Conservation (phyloP, 92 coral and sea anemone genomes). For the Plumapathes pennacea region DNA sequence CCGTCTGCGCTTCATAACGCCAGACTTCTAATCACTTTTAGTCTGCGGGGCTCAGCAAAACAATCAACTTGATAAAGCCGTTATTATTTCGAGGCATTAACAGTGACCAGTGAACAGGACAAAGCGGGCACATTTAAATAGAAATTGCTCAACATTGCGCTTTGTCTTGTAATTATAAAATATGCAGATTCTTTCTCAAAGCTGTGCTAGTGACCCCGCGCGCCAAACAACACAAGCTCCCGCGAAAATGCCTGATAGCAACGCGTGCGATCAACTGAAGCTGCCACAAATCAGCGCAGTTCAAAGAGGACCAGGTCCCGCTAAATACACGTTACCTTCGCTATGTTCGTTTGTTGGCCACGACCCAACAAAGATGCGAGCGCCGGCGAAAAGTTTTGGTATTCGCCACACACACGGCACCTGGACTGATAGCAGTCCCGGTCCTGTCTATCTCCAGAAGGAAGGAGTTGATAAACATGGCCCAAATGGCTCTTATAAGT, state of each 20-base stretch:
- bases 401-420: slow-evolving; percentile 38
- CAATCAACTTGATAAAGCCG: no score
- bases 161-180: no score
- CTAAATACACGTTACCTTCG: slow-evolving; percentile 55
- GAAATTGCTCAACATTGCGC: no score
- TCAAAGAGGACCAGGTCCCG: slow-evolving; percentile 74
- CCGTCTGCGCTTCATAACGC: no score
- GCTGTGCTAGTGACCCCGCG: no score
- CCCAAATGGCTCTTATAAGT: not conserved
- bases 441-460: not conserved
- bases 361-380: slow-evolving; percentile 40
- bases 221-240: not conserved
- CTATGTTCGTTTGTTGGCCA: slow-evolving; percentile 22
- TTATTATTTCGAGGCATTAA: no score
- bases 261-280: slow-evolving; percentile 32
- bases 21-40: no score
- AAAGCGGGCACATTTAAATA: no score
- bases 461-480: not conserved
- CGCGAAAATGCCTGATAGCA: slow-evolving; percentile 62
- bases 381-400: slow-evolving; percentile 64
- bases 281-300: slow-evolving; percentile 63
- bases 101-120: no score
- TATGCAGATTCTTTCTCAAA: no score
- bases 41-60: no score
- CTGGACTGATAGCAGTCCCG: slow-evolving; percentile 59